phyloP scores from a whole-genome alignment of 2,797 vertebrate species.

The Setipinna tenuifilis region DNA sequence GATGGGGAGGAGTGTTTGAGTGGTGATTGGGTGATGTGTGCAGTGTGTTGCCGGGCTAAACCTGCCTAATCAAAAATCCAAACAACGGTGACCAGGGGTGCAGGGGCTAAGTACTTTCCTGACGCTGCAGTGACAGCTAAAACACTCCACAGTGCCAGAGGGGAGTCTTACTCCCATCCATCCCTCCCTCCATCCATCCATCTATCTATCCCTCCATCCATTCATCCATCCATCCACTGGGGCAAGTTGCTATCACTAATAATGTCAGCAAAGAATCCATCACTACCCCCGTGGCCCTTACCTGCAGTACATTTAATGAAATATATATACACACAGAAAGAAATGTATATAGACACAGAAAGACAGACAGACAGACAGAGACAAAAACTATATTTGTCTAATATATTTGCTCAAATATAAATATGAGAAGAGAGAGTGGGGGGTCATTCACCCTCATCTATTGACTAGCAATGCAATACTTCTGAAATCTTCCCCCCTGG shows the following conservation, averaged over 20 bases:
- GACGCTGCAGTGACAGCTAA: background rate
- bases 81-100: conserved; percentile 2
- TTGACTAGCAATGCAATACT: background rate
- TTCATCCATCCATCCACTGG: background rate
- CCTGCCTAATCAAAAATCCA: conserved; percentile 9
- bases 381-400: too few relatives aligned
- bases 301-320: background rate
- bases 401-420: too few relatives aligned
- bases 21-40: background rate
- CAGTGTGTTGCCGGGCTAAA: background rate
- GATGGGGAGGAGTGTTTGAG: conserved; percentile 13
- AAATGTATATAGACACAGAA: too few relatives aligned
- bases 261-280: background rate
- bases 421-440: background rate
- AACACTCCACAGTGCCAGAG: background rate
- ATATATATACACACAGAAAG: background rate
- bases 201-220: too few relatives aligned
- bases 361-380: too few relatives aligned
- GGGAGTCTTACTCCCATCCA: too few relatives aligned
- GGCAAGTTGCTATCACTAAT: background rate
- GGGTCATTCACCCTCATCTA: background rate
- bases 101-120: background rate
- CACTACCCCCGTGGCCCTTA: background rate
- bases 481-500: background rate
- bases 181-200: background rate